A percentile compares a stretch with the other conserved stretches of the same genome.
phyloP scores from a whole-genome alignment of 2,797 vertebrate species.

The Typhlichthys subterraneus region DNA sequence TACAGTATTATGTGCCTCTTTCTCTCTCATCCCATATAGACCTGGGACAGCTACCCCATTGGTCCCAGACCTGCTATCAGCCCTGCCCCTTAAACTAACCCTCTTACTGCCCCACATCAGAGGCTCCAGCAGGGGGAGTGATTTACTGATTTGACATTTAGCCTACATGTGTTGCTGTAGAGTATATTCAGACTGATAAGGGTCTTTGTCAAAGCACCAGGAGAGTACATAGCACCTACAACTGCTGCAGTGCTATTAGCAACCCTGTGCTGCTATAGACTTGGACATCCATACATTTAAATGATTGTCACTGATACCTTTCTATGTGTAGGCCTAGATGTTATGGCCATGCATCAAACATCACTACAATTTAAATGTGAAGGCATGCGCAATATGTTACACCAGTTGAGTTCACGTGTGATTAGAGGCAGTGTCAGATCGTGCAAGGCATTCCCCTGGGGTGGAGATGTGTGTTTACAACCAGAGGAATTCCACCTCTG shows the following conservation, averaged over 20 bases:
- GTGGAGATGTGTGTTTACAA: constrained; percentile 30
- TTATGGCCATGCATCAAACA: constrained; percentile 1
- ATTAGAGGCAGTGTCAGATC: constrained; percentile 3
- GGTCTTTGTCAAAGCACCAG: constrained; percentile 1
- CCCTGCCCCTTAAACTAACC: constrained; percentile 11
- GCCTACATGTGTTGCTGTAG: constrained; percentile 13
- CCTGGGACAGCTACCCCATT: not conserved
- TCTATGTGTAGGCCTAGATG: constrained; percentile 18
- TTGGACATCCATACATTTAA: not conserved
- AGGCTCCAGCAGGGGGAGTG: constrained; percentile 28
- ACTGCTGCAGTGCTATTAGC: constrained; percentile 13
- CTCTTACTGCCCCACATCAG: constrained; percentile 8
- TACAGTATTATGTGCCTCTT: constrained; percentile 9
- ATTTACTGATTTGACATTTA: constrained; percentile 18
- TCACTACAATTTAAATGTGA: constrained; percentile 4
- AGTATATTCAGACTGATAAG: constrained; percentile 16
- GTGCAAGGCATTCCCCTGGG: constrained; percentile 30
- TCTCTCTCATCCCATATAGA: not conserved
- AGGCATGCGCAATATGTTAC: too few species aligned
- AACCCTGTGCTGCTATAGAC: constrained; percentile 8
- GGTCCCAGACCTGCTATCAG: not conserved
- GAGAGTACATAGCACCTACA: not conserved
- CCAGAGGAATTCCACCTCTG: constrained; percentile 35
- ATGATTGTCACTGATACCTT: constrained; percentile 30
- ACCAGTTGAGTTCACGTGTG: constrained; percentile 1